Evolutionary conservation across 2,113 vertebrate species (phyloP), one percentile per base, ranked within the genome.

Genomic region (Anhinga rufa): DNA sequence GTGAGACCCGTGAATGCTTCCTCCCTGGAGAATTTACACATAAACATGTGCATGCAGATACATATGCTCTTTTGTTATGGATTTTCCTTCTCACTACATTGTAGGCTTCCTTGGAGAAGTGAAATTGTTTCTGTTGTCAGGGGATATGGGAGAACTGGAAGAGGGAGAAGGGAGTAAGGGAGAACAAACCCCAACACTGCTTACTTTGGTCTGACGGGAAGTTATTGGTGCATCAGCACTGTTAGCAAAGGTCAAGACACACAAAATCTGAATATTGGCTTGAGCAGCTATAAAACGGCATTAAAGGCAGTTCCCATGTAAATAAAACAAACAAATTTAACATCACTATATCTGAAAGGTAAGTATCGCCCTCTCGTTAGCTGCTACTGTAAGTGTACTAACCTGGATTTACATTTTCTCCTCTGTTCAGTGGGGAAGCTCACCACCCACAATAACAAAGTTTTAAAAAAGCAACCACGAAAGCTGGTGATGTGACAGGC

Each of bases 1-100:
- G 74, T 66, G 64, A 95, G 92, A 94, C 70, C 81, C 42, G 28
- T 36, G 69, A 86, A 90, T n/a, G 70, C 55, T 18, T 90, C 87
- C 93, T 93, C 96, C 80, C 93, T 69, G 42, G 92, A 91, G 93
- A 95, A 94, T 92, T 94, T 86, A 92, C 96, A 95, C 82, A 88
- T 86, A 95, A 93, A 96, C 88, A 77, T 22, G 85, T 81, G 61
- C 64, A 66, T 46, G 74, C 81, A 91, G 65, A 85, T 91, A 91
- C 44, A 90, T 61, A 86, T 28, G 36, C 71, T 92, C 72, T 92
- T 95, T 90, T 81, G 57, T 90, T 94, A 91, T 1, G 25, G 77
- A 88, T 93, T 95, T 92, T 91, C 85, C 51, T 90, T 87, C 68
- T 48, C 61, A 40, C 65, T 85, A 65, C 38, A 76, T 90, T 93